These are phyloP conservation scores for Ciconia stormi DNA, from an alignment of 2,113 vertebrate species.

Conservation along the genomic window DNA sequence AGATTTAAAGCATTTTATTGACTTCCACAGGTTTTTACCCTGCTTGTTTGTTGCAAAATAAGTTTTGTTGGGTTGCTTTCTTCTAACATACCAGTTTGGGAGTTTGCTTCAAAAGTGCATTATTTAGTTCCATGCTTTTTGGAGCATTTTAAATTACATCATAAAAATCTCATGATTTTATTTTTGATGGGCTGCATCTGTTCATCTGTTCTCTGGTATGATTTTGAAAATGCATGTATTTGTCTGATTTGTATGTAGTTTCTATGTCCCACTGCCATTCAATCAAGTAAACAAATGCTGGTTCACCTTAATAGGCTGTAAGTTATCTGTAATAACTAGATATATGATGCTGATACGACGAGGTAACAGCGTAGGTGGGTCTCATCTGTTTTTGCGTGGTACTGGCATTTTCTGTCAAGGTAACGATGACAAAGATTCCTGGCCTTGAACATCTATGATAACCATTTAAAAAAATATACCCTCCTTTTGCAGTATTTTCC, in stretches of 20 bases:
- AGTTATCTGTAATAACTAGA: background rate
- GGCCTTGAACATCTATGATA: background rate
- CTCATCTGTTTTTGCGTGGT: background rate
- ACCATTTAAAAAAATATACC: background rate
- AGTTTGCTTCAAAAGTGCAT: background rate
- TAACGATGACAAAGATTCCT: background rate
- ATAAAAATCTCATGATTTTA: background rate
- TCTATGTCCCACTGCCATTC: background rate
- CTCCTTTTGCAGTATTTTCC: background rate
- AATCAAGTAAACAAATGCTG: background rate
- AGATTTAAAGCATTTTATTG: conserved; percentile 5
- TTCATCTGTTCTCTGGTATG: background rate
- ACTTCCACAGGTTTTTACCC: background rate
- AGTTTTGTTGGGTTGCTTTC: background rate
- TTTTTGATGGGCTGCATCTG: background rate
- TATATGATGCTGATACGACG: background rate
- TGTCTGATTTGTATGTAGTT: background rate
- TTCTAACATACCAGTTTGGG: background rate
- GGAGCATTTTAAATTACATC: background rate
- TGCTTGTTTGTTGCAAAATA: background rate
- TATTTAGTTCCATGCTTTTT: background rate
- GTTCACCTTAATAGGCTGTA: background rate
- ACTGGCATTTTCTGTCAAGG: background rate
- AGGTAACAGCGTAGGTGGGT: background rate
- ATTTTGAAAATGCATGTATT: background rate